Conservation (phyloP, 2,888 invertebrate species). For the Omphaloscelis lunosa region DNA sequence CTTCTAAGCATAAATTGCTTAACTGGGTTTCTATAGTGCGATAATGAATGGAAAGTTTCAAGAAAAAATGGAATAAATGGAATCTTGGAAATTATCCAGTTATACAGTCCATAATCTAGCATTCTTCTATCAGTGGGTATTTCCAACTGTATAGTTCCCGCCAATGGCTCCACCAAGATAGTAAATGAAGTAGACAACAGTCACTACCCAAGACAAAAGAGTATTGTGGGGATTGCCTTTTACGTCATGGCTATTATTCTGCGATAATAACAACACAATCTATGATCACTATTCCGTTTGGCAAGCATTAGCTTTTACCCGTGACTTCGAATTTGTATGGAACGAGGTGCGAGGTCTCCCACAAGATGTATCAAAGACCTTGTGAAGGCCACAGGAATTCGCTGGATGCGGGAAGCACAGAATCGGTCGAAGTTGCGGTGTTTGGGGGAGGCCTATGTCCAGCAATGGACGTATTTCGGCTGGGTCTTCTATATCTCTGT, state of each 20-base stretch:
- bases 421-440: too few relatives aligned
- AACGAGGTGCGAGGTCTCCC: neutral
- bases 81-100: neutral
- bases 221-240: neutral
- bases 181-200: neutral
- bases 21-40: neutral
- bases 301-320: neutral
- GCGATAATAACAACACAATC: neutral
- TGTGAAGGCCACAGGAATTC: neutral
- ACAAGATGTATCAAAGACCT: too few relatives aligned
- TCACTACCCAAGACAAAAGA: neutral
- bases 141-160: neutral
- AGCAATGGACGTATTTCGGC: too few relatives aligned
- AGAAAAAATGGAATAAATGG: neutral
- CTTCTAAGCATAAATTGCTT: too few relatives aligned
- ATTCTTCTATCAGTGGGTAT: neutral
- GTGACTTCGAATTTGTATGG: neutral
- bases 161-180: neutral
- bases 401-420: too few relatives aligned
- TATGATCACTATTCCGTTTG: neutral
- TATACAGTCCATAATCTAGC: too few relatives aligned
- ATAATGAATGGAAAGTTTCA: neutral
- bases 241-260: neutral
- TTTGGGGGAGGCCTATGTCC: too few relatives aligned
- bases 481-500: neutral